Evolutionary conservation across 1,140 invertebrate genomes (phyloP).

Genomic region (Drepana arcuata): DNA sequence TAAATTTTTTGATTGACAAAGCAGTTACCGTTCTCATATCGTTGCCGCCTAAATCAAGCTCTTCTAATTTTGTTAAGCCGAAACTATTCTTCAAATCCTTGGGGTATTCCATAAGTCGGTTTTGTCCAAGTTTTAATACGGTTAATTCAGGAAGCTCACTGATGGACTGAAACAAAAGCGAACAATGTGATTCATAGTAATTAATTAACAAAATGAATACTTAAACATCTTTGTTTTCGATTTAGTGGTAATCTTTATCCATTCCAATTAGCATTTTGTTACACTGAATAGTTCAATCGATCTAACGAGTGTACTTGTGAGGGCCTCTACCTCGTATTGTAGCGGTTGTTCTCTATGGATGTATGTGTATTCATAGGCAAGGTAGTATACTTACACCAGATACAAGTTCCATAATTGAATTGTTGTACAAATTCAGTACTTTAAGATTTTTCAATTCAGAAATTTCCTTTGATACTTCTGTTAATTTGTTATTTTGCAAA

Average conservation of each 20-base stretch:
- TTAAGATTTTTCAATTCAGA: slow-evolving; percentile 55
- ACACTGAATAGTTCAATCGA: too few relatives aligned
- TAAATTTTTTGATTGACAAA: too few relatives aligned
- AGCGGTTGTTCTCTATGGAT: too few relatives aligned
- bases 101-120: slow-evolving; percentile 51
- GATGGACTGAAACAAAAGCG: slow-evolving; percentile 43
- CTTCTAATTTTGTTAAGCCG: slow-evolving; percentile 47
- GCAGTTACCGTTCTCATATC: slow-evolving; percentile 61
- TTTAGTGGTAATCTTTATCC: neutral
- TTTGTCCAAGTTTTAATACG: slow-evolving; percentile 58
- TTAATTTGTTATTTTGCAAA: slow-evolving; percentile 70
- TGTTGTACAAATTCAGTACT: slow-evolving; percentile 67
- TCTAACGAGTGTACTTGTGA: too few relatives aligned
- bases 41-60: slow-evolving; percentile 58
- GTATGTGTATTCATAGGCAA: too few relatives aligned
- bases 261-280: neutral
- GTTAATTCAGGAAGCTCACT: slow-evolving; percentile 59
- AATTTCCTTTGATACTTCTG: slow-evolving; percentile 67
- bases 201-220: neutral
- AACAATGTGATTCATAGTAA: slow-evolving; percentile 2
- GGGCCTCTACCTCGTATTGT: too few relatives aligned
- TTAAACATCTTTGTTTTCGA: neutral
- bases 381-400: slow-evolving; percentile 54
- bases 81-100: slow-evolving; percentile 55
- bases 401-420: slow-evolving; percentile 56